Evolutionary conservation across 2,113 vertebrate species (phyloP), one percentile per base, ranked within the genome.

Genomic region (Odocoileus virginianus): DNA sequence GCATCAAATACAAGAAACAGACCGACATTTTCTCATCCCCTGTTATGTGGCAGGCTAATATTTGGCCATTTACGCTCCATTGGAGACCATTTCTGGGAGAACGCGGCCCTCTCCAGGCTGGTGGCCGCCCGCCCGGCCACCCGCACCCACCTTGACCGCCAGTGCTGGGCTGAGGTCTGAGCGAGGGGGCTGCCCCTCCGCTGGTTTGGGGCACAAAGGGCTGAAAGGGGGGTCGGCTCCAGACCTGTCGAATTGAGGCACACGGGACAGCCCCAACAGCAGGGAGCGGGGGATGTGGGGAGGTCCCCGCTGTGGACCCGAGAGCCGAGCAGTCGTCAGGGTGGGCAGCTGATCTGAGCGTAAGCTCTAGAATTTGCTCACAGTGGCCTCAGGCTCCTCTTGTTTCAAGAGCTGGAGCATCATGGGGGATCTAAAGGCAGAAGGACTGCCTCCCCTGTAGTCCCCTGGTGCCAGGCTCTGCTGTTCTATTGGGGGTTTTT

Each of bases 1-100:
- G 98, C 98, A 98, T 98, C 98, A 98, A 96, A 98, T 98, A 60
- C 82, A 98, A 99, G 99, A 98, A 99, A 99, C 99, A 99, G 98
- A 98, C 97, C 1, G 74, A 97, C 95, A 96, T 99, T 99, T 98
- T 98, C 98, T 97, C 95, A 28, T 79, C 95, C 97, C 87, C 98
- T 98, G 98, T 98, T 97, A 98, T 97, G 98, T 98, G 98, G 97
- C 98, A 98, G 98, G 98, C 98, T 98, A 99, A 99, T 99, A 99
- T 99, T 99, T 99, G 98, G 97, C 93, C 98, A 84, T 98, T 98
- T 98, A 99, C 98, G 99, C 98, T 98, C 98, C 97, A 98, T 93
- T 97, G 97, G 96, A 97, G 98, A 97, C 93, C 97, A 97, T 98
- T 98, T 98, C 98, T 98, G 91, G 98, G 97, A 98, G 97, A 97